Evolutionary conservation across 37 sponge, comb jelly and placozoan genomes (phyloP), one percentile per base, ranked within the genome.

Genomic region (Aplysina aerophoba): DNA sequence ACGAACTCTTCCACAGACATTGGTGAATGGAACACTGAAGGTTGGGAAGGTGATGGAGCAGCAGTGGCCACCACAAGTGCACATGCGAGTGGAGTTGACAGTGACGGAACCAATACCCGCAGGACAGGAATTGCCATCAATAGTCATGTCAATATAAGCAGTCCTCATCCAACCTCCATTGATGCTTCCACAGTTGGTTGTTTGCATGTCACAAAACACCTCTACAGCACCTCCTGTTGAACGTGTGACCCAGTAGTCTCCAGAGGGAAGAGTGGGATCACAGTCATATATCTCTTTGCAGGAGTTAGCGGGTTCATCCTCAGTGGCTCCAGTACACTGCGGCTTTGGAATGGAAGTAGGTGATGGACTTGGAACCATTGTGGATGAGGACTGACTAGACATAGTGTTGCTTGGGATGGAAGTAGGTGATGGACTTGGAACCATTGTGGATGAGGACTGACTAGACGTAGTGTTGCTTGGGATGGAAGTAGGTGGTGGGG

Each of bases 161-260:
- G n/a, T 57, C 59, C 59, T 57, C 59, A 20, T 17, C 17, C 17
- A 57, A 17, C 17, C 17, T 15, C 17, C 59, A 57, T 15, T 57
- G 39, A 73, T 31, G 69, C 27, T 67, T 12, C 39, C 39, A 31
- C 74, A 73, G 74, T 73, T 22, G 12, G 35, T 73, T 8, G 74
- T 15, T 8, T 31, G 12, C 74, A 73, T 73, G 35, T 15, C 35
- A 31, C 74, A 73, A 21, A 30, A 73, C 39, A 73, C 74, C 37
- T 73, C 39, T 30, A 30, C 39, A 34, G 35, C 12, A 4, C 30
- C 39, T 73, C 74, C 74, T 30, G 74, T 34, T 11, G 39, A 8
- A 73, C 14, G 12, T 31, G 17, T 73, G 74, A 73, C 37, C 74
- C 74, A 73, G 39, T 73, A 73, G 39, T 73, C 19, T 34, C 39